Conservation (phyloP, 2,797 vertebrate species). For the Iguana delicatissima region DNA sequence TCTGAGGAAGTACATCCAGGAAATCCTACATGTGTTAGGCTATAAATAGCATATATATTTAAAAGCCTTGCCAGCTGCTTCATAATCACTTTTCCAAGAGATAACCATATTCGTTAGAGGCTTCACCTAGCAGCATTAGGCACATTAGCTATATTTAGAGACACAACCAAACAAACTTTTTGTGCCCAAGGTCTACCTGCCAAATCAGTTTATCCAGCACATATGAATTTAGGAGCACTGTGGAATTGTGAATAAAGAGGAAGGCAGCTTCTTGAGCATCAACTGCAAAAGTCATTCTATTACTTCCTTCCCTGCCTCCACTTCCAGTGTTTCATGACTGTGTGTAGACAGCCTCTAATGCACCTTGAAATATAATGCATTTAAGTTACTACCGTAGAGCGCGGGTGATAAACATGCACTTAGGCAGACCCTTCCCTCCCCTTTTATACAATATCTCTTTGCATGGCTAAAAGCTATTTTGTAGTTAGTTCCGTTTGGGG, state of each 20-base stretch:
- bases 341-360: background rate
- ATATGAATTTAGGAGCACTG: background rate
- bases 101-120: background rate
- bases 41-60: background rate
- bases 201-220: background rate
- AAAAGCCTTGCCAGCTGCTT: background rate
- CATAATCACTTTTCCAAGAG: background rate
- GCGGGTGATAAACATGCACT: background rate
- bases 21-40: background rate
- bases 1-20: background rate
- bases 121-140: background rate
- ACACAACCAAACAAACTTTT: conserved; percentile 30
- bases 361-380: conserved; percentile 17
- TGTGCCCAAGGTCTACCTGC: background rate
- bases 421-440: background rate
- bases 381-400: conserved; percentile 23
- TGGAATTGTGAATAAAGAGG: conserved; percentile 37
- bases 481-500: conserved; percentile 4
- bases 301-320: background rate
- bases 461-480: conserved; percentile 47
- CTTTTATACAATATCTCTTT: conserved; percentile 1
- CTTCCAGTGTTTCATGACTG: background rate
- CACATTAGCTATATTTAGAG: background rate
- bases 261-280: background rate
- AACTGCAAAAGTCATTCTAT: conserved; percentile 18